These are phyloP conservation scores for Chondrilla cf. caribensis DNA, from an alignment of 37 sponge, comb jelly and placozoan genomes.

Conservation along the genomic window DNA sequence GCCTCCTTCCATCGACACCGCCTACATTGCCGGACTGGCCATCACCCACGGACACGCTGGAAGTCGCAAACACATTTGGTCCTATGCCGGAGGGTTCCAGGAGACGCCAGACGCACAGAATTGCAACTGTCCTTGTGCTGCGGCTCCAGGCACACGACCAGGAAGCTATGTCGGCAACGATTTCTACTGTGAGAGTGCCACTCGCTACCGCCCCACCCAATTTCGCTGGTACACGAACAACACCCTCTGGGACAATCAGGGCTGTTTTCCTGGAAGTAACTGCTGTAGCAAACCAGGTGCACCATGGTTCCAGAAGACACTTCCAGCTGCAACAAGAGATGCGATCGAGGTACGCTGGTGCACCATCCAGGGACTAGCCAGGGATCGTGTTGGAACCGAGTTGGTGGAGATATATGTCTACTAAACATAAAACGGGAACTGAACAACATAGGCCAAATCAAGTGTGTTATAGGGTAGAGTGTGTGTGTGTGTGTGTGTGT, in stretches of 20 bases:
- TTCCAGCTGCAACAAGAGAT: not conserved
- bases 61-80: slow-evolving; percentile 10
- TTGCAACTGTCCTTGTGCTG: slow-evolving; percentile 24
- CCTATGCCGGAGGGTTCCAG: slow-evolving; percentile 9
- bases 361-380: not conserved
- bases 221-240: not conserved
- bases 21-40: not conserved
- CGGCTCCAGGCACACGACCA: not conserved
- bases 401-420: not conserved
- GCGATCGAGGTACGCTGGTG: slow-evolving; percentile 10
- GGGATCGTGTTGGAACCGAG: not conserved
- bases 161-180: slow-evolving; percentile 1
- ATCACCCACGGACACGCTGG: not conserved
- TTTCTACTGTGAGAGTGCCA: slow-evolving; percentile 13
- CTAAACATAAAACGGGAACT: not conserved
- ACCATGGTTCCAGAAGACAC: slow-evolving; percentile 22
- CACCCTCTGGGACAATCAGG: not conserved
- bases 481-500: not conserved
- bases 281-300: slow-evolving; percentile 1
- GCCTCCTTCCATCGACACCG: not conserved
- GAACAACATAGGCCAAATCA: not conserved
- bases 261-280: not conserved
- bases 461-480: too few species aligned
- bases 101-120: not conserved
- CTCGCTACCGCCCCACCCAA: not conserved